Evolutionary conservation across 2,888 invertebrate species (phyloP).

Genomic region (Cryptus armator): DNA sequence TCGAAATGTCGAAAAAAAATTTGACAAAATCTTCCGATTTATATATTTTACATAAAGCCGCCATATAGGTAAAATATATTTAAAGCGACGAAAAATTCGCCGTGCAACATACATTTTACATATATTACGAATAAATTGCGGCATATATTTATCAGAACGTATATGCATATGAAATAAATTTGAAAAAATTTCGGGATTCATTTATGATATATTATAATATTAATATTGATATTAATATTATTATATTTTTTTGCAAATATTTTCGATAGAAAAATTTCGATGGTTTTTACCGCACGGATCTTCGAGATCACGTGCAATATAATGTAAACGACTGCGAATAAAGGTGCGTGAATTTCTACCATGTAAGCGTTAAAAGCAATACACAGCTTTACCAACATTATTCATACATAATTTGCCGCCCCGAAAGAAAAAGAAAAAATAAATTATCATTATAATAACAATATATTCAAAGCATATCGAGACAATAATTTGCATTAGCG

Average conservation of each 20-base stretch:
- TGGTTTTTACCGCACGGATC: slow-evolving; percentile 7
- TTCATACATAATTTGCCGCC: slow-evolving; percentile 68
- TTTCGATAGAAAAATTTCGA: background rate
- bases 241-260: background rate
- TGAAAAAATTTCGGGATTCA: too few relatives aligned
- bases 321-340: slow-evolving; percentile 48
- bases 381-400: slow-evolving; percentile 73
- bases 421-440: slow-evolving; percentile 33
- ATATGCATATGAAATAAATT: too few relatives aligned
- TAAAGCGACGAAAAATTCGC: too few relatives aligned
- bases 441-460: slow-evolving; percentile 39
- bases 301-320: slow-evolving; percentile 23
- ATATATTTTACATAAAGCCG: too few relatives aligned
- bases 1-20: too few relatives aligned
- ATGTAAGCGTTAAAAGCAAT: slow-evolving; percentile 73
- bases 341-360: slow-evolving; percentile 68
- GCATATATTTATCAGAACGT: too few relatives aligned
- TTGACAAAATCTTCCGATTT: too few relatives aligned
- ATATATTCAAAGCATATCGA: slow-evolving; percentile 66
- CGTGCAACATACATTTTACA: too few relatives aligned
- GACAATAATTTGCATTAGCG: slow-evolving; percentile 65
- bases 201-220: too few relatives aligned
- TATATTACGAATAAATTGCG: too few relatives aligned
- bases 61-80: too few relatives aligned
- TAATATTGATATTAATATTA: too few relatives aligned